Evolutionary conservation across 2,797 vertebrate species (phyloP), one percentile per base, ranked within the genome.

Genomic region (Sitta carolinensis): DNA sequence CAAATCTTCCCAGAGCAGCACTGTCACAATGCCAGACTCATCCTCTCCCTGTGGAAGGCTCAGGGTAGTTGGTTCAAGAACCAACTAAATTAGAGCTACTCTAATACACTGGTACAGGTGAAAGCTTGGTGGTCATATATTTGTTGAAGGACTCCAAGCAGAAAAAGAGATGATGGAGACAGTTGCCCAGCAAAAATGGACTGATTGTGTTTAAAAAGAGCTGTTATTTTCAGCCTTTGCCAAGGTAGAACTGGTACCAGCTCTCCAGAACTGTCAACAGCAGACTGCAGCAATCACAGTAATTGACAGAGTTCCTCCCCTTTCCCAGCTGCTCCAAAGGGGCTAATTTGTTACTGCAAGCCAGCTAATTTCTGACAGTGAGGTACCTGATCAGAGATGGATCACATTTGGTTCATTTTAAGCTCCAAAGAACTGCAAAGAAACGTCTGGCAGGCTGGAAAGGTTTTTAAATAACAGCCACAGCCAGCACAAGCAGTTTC

Each of bases 391-490:
- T 55, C 38, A 2, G 52, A 94, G 72, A 94, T 18, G 61, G 82
- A 92, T 62, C 86, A 17, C 90, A 64, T 72, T 94, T 90, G 84
- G 59, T 82, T 77, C 88, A 54, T 78, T 94, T 95, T 92, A 92
- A 82, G 90, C 84, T 90, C 86, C 86, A 89, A 94, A 87, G 87
- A 86, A 78, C 73, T 52, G 87, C 78, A 72, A 84, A 91, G 62
- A 73, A 84, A 42, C 1, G n/a, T 74, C 81, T 89, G 74, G 78
- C 80, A 89, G 84, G 34, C 70, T 58, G 47, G 45, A 88, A 90
- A 79, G 85, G 50, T 55, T 88, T 87, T 62, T 62, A 92, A 94
- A 47, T 66, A 93, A 80, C 11, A 50, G 77, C 59, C 50, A 72
- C 43, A 76, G 91, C 42, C 77, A 89, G 77, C 54, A 88, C 36